Percentiles rank a stretch among this genome's conserved stretches.
These are phyloP conservation scores for Cheracebus regulus DNA, from an alignment of 2,797 vertebrate species.

Conservation along the genomic window DNA sequence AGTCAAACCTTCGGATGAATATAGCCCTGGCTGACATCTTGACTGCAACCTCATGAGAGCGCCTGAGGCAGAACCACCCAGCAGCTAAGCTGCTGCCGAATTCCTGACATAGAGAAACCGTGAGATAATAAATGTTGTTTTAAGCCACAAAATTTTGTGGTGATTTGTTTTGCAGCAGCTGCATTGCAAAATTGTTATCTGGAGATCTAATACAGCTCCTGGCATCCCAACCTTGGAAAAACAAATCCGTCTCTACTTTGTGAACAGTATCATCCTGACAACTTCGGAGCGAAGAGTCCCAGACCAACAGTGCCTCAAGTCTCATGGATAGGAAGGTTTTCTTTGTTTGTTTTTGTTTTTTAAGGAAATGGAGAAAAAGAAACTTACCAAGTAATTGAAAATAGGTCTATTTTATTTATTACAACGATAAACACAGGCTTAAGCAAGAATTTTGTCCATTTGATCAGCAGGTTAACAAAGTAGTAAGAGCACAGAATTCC, in stretches of 20 bases:
- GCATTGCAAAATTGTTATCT: background rate
- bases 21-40: background rate
- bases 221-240: slow-evolving; percentile 48
- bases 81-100: background rate
- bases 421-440: background rate
- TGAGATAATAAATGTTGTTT: background rate
- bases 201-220: background rate
- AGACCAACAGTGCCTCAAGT: slow-evolving; percentile 58
- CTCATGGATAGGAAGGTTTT: slow-evolving; percentile 63
- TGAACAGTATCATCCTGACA: slow-evolving; percentile 68
- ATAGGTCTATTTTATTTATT: background rate
- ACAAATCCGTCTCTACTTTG: slow-evolving; percentile 60
- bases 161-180: background rate
- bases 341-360: background rate
- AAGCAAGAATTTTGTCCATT: background rate
- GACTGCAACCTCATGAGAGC: background rate
- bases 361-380: background rate
- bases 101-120: background rate
- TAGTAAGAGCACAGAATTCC: background rate
- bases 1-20: background rate
- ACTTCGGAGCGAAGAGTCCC: slow-evolving; percentile 44
- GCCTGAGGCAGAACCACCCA: background rate
- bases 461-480: background rate
- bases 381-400: background rate
- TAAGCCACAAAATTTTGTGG: background rate